Evolutionary conservation across 92 coral and sea anemone species (phyloP).

Genomic region (Parazoanthus atlanticus): DNA sequence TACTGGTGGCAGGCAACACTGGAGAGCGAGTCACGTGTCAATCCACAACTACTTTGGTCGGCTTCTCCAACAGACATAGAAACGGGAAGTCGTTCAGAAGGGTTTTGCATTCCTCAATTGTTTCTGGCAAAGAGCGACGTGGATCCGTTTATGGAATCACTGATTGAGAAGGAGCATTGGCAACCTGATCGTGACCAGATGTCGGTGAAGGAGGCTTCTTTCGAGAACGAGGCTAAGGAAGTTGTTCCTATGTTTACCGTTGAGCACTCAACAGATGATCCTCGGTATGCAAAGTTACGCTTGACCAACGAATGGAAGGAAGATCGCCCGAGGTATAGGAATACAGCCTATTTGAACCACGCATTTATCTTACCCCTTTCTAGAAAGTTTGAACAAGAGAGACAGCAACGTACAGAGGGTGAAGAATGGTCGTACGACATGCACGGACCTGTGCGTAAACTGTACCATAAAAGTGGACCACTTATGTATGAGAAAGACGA

Average conservation of each 20-base stretch:
- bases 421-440: constrained; percentile 30
- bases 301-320: constrained; percentile 77
- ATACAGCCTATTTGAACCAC: constrained; percentile 55
- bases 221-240: constrained; percentile 38
- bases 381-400: not conserved
- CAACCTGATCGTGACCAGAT: constrained; percentile 67
- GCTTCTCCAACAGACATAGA: constrained; percentile 36
- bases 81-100: constrained; percentile 76
- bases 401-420: not conserved
- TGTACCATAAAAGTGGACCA: constrained; percentile 29
- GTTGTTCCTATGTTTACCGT: constrained; percentile 64
- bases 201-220: constrained; percentile 48
- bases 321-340: constrained; percentile 58
- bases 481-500: constrained; percentile 60
- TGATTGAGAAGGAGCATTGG: constrained; percentile 56
- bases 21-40: constrained; percentile 17
- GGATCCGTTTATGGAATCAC: not conserved
- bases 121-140: constrained; percentile 48
- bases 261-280: constrained; percentile 68
- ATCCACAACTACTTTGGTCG: not conserved
- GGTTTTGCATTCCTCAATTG: constrained; percentile 77
- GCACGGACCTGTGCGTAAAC: constrained; percentile 80
- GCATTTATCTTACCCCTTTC: constrained; percentile 52
- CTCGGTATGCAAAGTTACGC: constrained; percentile 68
- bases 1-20: constrained; percentile 49